Evolutionary conservation across 2,113 vertebrate genomes (phyloP).

Genomic region (Pangasianodon hypophthalmus): DNA sequence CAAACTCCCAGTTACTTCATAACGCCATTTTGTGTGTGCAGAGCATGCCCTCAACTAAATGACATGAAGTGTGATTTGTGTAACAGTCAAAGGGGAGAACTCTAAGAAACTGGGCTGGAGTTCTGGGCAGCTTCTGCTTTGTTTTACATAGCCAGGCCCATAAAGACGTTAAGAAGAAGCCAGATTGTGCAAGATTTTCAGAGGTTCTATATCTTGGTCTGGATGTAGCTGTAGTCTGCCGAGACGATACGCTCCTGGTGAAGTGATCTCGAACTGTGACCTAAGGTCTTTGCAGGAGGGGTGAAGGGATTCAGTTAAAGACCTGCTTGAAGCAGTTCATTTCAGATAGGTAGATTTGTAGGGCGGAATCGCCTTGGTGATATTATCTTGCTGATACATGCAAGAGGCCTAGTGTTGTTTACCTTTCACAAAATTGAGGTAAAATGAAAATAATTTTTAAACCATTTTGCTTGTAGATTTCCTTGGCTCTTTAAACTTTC

Average conservation of each 20-base stretch:
- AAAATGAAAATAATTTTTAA: no score
- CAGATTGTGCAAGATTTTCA: not conserved
- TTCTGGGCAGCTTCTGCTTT: not conserved
- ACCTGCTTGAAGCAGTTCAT: not conserved
- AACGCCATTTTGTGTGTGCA: no score
- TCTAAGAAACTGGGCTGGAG: not conserved
- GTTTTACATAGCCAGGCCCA: no score
- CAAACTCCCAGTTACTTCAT: no score
- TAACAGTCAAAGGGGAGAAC: not conserved
- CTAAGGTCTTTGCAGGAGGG: not conserved
- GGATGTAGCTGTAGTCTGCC: not conserved
- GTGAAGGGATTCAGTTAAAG: not conserved
- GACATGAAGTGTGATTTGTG: not conserved
- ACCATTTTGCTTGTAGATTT: no score
- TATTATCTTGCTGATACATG: no score
- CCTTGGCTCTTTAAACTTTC: no score
- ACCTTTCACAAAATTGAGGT: no score
- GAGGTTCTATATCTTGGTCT: not conserved
- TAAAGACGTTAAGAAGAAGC: not conserved
- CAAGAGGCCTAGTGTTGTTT: no score
- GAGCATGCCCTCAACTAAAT: no score
- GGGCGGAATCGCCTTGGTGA: not conserved
- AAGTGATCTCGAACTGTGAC: not conserved
- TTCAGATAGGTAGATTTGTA: not conserved
- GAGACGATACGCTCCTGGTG: not conserved